These are phyloP conservation scores for Elmis aenea DNA, from an alignment of 2,888 invertebrate genomes.

Conservation along the genomic window DNA sequence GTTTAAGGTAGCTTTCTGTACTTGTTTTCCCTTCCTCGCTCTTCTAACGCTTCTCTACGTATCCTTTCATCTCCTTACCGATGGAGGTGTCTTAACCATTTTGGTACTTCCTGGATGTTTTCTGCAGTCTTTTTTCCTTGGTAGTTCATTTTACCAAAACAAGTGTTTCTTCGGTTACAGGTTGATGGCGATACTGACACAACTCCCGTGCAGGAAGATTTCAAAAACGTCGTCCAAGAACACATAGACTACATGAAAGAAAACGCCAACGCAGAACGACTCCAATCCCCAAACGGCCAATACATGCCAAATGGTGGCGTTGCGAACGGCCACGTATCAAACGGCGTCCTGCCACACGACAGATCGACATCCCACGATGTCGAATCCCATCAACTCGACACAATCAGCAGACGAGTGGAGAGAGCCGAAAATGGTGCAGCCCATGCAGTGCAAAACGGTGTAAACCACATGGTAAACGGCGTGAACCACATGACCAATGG, in stretches of 20 bases:
- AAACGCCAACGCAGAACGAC: constrained; percentile 9
- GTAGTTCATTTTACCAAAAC: neutral
- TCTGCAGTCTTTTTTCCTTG: too few species aligned
- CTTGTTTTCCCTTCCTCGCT: too few species aligned
- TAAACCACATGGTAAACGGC: constrained; percentile 48
- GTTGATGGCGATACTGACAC: constrained; percentile 85
- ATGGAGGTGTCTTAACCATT: too few species aligned
- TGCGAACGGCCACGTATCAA: constrained; percentile 29
- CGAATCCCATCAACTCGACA: constrained; percentile 40
- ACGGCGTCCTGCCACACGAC: constrained; percentile 18
- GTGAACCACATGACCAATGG: constrained; percentile 41
- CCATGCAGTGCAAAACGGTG: constrained; percentile 22
- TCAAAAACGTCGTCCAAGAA: constrained; percentile 63
- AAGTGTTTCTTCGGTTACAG: constrained; percentile 43
- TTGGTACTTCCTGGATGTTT: too few species aligned
- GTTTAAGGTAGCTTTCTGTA: too few species aligned
- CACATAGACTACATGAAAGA: constrained; percentile 60
- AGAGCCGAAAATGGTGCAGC: constrained; percentile 30
- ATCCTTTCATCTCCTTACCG: too few species aligned
- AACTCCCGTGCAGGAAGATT: constrained; percentile 70
- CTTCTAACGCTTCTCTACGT: too few species aligned
- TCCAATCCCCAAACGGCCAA: constrained; percentile 18
- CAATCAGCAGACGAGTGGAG: constrained; percentile 37
- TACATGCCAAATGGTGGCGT: constrained; percentile 13
- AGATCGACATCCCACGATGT: constrained; percentile 35